A percentile compares a stretch with the other conserved stretches of the same genome.
These are phyloP conservation scores for Galemys pyrenaicus DNA, from an alignment of 2,113 vertebrate genomes.

Conservation along the genomic window DNA sequence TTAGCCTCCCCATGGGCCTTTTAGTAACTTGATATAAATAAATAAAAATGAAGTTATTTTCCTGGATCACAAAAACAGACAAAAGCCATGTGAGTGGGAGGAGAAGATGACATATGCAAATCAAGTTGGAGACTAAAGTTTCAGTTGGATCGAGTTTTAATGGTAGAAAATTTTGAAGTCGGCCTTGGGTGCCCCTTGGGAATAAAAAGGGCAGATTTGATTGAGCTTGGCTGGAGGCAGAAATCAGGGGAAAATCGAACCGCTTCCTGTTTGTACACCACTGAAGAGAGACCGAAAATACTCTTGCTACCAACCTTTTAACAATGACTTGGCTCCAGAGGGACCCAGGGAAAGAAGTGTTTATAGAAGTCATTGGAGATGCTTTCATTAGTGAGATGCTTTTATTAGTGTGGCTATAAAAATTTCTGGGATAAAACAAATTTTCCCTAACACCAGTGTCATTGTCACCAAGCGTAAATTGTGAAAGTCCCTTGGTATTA, in stretches of 20 bases:
- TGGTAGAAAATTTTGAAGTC: slow-evolving; percentile 25
- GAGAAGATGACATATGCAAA: neutral
- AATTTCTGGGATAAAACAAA: slow-evolving; percentile 20
- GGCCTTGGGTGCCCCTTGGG: neutral
- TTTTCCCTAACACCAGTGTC: neutral
- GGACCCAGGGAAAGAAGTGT: neutral
- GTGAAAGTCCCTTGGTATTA: neutral
- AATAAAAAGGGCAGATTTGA: neutral
- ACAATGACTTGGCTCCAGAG: neutral
- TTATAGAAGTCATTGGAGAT: neutral
- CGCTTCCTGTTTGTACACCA: neutral
- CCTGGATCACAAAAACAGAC: neutral
- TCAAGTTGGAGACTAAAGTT: neutral
- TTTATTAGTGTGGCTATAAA: neutral
- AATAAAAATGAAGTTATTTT: slow-evolving; percentile 27
- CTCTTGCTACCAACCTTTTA: neutral
- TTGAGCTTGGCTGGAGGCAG: neutral
- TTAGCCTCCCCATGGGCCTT: slow-evolving; percentile 34
- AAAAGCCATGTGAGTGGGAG: neutral
- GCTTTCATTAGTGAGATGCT: neutral
- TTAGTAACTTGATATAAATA: slow-evolving; percentile 34
- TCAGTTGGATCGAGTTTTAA: neutral
- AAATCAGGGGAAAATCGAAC: neutral
- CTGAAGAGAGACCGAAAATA: neutral
- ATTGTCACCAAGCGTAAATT: slow-evolving; percentile 3